Base-by-base conservation (phyloP, 2,888 invertebrate species). In the Amphipyra berbera region DNA sequence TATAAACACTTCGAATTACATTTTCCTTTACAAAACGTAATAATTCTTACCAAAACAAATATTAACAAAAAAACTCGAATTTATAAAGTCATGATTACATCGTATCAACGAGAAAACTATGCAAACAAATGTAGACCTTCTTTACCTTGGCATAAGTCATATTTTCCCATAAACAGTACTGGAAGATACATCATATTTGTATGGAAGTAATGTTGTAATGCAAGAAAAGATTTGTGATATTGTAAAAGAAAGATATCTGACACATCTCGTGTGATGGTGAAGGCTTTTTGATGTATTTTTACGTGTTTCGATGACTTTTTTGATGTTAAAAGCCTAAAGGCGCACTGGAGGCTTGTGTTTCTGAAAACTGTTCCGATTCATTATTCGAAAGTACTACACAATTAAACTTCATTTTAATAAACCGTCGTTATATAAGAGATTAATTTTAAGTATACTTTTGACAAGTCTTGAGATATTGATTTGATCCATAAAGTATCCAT, bases 201-300 rank as follows among this genome's bases (percentile, higher is more conserved):
- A 62, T 27, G 46, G 45, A 49, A 14, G 41, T 59, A 48, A 33
- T 21, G 50, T 48, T 30, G 38, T n/a, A 37, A 35, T 35, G 35
- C 6, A 38, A 14, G 41, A 41, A 56, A 61, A 57, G 46, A 54
- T 72, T 60, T 68, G 72, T 74, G 62, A 73, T 68, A 77, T 61
- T 61, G 59, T 48, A 54, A 52, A 58, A 63, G 61, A 72, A 68
- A 56, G 56, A 78, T 68, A 76, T 73, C 76, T 63, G 41, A 62
- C 61, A 71, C 74, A 75, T 70, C 67, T 67, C 71, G 56, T 67
- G 56, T 58, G 62, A 41, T 41, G 33, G 41, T 42, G 68, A 73
- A 56, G 78, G 84, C 79, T 84, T 89, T 90, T 90, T 86, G 83
- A 86, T 81, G 74, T 83, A 82, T 84, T 88, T 88, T 88, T 79